These are phyloP conservation scores for Chalcosyrphus nemorum DNA, from an alignment of 2,888 invertebrate genomes.

Conservation along the genomic window DNA sequence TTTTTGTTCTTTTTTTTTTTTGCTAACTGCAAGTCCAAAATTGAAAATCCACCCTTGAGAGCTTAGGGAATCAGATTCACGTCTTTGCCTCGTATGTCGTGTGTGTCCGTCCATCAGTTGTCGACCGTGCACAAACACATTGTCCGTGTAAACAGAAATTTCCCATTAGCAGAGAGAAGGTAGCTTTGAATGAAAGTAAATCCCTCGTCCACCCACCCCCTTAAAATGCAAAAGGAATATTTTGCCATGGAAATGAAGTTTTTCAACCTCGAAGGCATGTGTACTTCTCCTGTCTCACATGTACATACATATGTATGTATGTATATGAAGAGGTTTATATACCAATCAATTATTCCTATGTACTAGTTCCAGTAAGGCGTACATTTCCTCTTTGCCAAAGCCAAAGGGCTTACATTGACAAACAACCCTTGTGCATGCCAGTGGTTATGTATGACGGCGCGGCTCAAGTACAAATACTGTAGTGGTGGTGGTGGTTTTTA, in stretches of 20 bases:
- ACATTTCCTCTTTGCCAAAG: conserved; percentile 53
- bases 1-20: conserved; percentile 1
- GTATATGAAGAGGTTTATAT: conserved; percentile 14
- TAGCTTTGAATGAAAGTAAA: conserved; percentile 62
- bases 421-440: conserved; percentile 60
- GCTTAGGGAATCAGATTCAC: conserved; percentile 51
- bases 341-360: conserved; percentile 67
- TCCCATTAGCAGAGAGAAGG: conserved; percentile 70
- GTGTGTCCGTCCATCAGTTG: conserved; percentile 11
- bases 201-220: conserved; percentile 47
- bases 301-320: conserved; percentile 9
- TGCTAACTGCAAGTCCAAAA: conserved; percentile 20
- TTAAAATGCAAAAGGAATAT: conserved; percentile 53
- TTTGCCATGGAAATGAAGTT: conserved; percentile 69
- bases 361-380: conserved; percentile 42
- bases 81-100: conserved; percentile 6
- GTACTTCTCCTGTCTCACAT: too few species aligned
- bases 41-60: conserved; percentile 60
- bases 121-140: conserved; percentile 24
- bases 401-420: conserved; percentile 48
- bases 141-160: conserved; percentile 68
- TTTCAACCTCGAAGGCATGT: conserved; percentile 65
- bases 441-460: conserved; percentile 25
- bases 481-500: conserved; percentile 62
- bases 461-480: conserved; percentile 16